Evolutionary conservation across 2,113 vertebrate genomes (phyloP).

Genomic region (Paraplagusia blochii): DNA sequence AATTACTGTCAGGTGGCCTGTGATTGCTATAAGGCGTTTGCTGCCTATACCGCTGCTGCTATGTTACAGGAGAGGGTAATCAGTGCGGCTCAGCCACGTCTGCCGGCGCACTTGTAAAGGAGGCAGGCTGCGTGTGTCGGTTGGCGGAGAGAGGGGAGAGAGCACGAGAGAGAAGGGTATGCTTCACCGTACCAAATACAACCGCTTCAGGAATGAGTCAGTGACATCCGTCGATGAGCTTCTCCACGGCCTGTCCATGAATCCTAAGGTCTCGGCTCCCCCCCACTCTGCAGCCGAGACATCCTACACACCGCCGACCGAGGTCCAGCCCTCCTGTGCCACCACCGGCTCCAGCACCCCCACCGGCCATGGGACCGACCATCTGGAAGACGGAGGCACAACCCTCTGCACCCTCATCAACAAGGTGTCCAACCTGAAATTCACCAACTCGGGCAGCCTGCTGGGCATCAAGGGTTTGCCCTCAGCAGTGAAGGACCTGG

Average conservation of each 20-base stretch:
- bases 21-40: conserved; percentile 75
- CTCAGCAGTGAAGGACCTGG: conserved; percentile 95
- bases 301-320: conserved; percentile 82
- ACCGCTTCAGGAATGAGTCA: conserved; percentile 99
- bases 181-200: conserved; percentile 99
- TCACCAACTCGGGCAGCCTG: conserved; percentile 88
- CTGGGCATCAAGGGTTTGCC: conserved; percentile 92
- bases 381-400: conserved; percentile 92
- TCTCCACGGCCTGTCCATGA: conserved; percentile 94
- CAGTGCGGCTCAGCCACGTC: conserved; percentile 81
- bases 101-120: conserved; percentile 83
- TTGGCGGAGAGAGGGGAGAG: conserved; percentile 75
- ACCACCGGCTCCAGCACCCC: conserved; percentile 66
- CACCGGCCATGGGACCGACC: conserved; percentile 71
- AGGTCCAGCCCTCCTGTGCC: conserved; percentile 70
- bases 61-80: conserved; percentile 86
- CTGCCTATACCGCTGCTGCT: conserved; percentile 68
- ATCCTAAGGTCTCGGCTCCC: conserved; percentile 89
- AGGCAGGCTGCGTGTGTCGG: conserved; percentile 82
- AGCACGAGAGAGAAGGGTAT: conserved; percentile 90
- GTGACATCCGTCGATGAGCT: conserved; percentile 98
- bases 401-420: conserved; percentile 94
- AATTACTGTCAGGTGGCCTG: conserved; percentile 65
- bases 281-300: conserved; percentile 81
- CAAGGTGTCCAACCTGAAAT: conserved; percentile 98